Evolutionary conservation across 2,888 invertebrate species (phyloP).

Genomic region (Patella depressa): DNA sequence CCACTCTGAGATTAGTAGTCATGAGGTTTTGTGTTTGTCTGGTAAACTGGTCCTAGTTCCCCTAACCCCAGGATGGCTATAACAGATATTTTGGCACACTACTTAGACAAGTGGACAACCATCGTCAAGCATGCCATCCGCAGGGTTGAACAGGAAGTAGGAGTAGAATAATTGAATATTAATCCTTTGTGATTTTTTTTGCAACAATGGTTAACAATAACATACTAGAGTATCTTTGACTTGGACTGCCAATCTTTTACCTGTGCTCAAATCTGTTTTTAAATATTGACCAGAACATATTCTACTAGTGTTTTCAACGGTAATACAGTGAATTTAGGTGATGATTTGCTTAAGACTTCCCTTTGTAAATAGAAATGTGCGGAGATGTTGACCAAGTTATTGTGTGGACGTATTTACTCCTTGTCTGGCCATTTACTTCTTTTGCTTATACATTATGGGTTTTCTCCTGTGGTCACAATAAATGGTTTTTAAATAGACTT

Average conservation of each 20-base stretch:
- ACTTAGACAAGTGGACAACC: not conserved
- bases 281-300: not conserved
- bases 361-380: not conserved
- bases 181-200: conserved; percentile 3
- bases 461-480: no score
- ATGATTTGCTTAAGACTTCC: conserved; percentile 10
- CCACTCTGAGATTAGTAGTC: no score
- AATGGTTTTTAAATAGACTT: no score
- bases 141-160: no score
- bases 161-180: not conserved
- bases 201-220: conserved; percentile 4
- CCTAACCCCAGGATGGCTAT: not conserved
- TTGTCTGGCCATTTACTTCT: conserved; percentile 2
- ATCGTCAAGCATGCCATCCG: conserved; percentile 5
- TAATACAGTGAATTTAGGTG: conserved; percentile 10
- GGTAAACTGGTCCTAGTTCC: no score
- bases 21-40: no score
- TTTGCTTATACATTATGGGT: no score
- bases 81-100: not conserved
- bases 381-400: conserved; percentile 5
- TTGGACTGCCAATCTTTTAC: not conserved
- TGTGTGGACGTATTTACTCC: not conserved
- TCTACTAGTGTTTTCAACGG: conserved; percentile 1
- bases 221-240: no score
- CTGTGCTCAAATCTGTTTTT: not conserved